Evolutionary conservation across 2,888 invertebrate species (phyloP).

Genomic region (Desoria tigrina): DNA sequence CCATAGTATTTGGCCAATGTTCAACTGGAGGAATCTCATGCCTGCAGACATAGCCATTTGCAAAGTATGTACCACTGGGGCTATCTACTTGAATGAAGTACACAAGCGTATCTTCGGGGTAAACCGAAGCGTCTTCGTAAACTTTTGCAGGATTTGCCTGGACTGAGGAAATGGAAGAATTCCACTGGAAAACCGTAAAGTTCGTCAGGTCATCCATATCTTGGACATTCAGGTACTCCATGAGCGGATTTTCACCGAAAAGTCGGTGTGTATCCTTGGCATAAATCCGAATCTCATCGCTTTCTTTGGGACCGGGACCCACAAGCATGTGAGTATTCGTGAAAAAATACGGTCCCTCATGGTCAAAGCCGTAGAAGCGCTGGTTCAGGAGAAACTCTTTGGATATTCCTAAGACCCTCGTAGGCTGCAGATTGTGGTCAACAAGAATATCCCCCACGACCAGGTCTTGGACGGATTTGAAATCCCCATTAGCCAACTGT

Average conservation of each 20-base stretch:
- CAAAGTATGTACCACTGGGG: slow-evolving; percentile 43
- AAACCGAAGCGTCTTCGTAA: slow-evolving; percentile 5
- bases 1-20: slow-evolving; percentile 41
- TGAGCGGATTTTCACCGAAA: slow-evolving; percentile 26
- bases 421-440: slow-evolving; percentile 29
- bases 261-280: background rate
- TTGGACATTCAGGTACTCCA: slow-evolving; percentile 24
- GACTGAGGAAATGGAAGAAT: background rate
- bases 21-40: slow-evolving; percentile 37
- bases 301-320: slow-evolving; percentile 11
- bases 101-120: slow-evolving; percentile 21
- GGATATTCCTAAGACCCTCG: slow-evolving; percentile 22
- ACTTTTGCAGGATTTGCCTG: background rate
- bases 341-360: slow-evolving; percentile 23
- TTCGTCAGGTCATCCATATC: slow-evolving; percentile 11
- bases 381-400: slow-evolving; percentile 16
- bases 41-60: slow-evolving; percentile 37
- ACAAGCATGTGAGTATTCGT: slow-evolving; percentile 33
- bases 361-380: slow-evolving; percentile 38
- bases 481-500: slow-evolving; percentile 17
- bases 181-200: background rate
- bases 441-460: slow-evolving; percentile 35
- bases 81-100: slow-evolving; percentile 40
- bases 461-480: slow-evolving; percentile 29
- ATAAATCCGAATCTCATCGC: slow-evolving; percentile 9